phyloP scores from a whole-genome alignment of 2,797 vertebrate genomes.

The Nyctalus aviator region DNA sequence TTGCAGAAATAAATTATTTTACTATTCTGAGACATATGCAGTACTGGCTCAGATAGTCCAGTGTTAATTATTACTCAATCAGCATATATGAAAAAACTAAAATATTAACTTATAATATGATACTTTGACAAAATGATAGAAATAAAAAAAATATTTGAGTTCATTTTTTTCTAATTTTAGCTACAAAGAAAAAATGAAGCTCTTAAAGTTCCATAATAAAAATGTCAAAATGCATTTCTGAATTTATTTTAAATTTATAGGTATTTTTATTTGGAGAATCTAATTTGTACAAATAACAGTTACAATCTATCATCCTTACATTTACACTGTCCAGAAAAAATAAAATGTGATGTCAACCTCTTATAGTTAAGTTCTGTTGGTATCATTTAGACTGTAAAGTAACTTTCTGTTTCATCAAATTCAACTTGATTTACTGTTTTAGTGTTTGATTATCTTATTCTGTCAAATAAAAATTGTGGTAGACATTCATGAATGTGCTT shows the following conservation, averaged over 20 bases:
- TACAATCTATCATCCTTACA: conserved; percentile 55
- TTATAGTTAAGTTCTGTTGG: conserved; percentile 81
- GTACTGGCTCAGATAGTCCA: not conserved
- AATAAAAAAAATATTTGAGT: not conserved
- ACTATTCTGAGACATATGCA: not conserved
- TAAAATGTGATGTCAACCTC: conserved; percentile 73
- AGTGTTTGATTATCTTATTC: conserved; percentile 85
- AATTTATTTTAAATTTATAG: conserved; percentile 49
- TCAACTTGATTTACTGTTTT: conserved; percentile 84
- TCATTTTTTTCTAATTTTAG: not conserved
- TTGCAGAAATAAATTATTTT: not conserved
- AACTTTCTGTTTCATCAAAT: conserved; percentile 81
- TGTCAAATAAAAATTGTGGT: conserved; percentile 90
- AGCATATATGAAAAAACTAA: not conserved
- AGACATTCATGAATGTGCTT: conserved; percentile 86
- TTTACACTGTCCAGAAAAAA: conserved; percentile 78
- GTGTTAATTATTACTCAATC: not conserved
- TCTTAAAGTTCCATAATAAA: not conserved
- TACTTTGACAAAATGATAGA: conserved; percentile 2
- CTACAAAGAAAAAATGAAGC: not conserved
- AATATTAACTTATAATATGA: not conserved
- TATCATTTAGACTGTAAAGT: conserved; percentile 80
- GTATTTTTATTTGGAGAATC: conserved; percentile 50
- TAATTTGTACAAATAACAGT: conserved; percentile 73
- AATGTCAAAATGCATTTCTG: conserved; percentile 22